A percentile compares a stretch with the other conserved stretches of the same genome.
These are phyloP conservation scores for Vanessa tameamea DNA, from an alignment of 1,140 invertebrate species.

Conservation along the genomic window DNA sequence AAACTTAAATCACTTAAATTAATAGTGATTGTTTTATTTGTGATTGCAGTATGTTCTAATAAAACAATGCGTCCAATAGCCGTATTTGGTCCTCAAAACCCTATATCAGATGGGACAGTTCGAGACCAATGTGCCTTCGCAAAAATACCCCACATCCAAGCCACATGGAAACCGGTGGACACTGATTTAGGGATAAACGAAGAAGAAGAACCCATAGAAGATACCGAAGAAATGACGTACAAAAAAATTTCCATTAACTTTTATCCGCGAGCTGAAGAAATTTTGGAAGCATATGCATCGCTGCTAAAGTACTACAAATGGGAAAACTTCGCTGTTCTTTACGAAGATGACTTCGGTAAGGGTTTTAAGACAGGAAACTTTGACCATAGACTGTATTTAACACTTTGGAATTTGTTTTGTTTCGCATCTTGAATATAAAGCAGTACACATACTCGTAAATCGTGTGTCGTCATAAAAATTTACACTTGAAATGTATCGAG, in stretches of 20 bases:
- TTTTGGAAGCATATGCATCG: constrained; percentile 85
- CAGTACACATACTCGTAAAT: neutral
- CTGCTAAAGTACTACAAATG: constrained; percentile 86
- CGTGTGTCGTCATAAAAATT: neutral
- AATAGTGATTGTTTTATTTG: neutral
- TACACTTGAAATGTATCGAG: no score
- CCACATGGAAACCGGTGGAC: constrained; percentile 83
- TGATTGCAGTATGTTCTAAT: constrained; percentile 80
- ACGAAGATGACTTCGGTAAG: constrained; percentile 80
- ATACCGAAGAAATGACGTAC: constrained; percentile 39
- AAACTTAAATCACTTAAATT: no score
- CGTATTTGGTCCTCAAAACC: constrained; percentile 88
- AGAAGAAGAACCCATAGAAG: constrained; percentile 37
- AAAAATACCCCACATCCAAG: constrained; percentile 88
- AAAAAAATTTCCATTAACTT: constrained; percentile 82
- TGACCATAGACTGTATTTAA: constrained; percentile 11
- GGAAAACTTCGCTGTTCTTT: constrained; percentile 86
- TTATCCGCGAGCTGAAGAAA: constrained; percentile 84
- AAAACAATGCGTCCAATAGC: constrained; percentile 83
- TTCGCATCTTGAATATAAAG: neutral
- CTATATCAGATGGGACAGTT: constrained; percentile 83
- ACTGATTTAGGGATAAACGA: constrained; percentile 44
- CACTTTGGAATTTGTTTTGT: constrained; percentile 13
- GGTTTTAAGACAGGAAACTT: constrained; percentile 17
- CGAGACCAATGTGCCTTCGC: constrained; percentile 86